These are phyloP conservation scores for Epinotia demarniana DNA, from an alignment of 2,888 invertebrate genomes.

Conservation along the genomic window DNA sequence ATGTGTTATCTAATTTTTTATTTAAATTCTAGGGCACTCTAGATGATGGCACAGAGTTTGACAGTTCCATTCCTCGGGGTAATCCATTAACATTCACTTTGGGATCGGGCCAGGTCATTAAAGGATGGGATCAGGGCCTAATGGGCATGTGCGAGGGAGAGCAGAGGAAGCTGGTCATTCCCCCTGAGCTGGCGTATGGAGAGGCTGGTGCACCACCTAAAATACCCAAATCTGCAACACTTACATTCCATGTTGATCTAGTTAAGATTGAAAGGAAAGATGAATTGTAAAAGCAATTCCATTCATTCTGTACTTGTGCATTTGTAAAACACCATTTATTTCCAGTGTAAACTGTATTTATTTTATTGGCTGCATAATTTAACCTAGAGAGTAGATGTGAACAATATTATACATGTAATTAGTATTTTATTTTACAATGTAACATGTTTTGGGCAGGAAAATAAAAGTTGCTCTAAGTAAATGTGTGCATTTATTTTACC, in stretches of 20 bases:
- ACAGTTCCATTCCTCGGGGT: slow-evolving; percentile 90
- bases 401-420: slow-evolving; percentile 9
- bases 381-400: slow-evolving; percentile 2
- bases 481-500: background rate
- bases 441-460: slow-evolving; percentile 1
- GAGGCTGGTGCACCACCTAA: slow-evolving; percentile 91
- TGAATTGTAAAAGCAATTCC: slow-evolving; percentile 74
- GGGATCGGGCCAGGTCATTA: slow-evolving; percentile 94
- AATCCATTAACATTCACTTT: slow-evolving; percentile 92
- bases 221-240: slow-evolving; percentile 92
- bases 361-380: background rate
- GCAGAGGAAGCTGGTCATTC: slow-evolving; percentile 93
- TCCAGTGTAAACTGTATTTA: slow-evolving; percentile 7
- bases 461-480: slow-evolving; percentile 11
- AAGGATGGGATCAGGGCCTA: slow-evolving; percentile 96
- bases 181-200: slow-evolving; percentile 94
- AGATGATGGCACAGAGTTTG: slow-evolving; percentile 94
- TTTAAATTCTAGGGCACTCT: slow-evolving; percentile 88
- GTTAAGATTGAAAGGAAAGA: slow-evolving; percentile 89
- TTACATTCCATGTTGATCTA: slow-evolving; percentile 92
- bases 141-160: slow-evolving; percentile 95
- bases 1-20: background rate
- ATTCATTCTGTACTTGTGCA: background rate
- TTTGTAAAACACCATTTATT: slow-evolving; percentile 5
- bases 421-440: slow-evolving; percentile 1